Conservation (phyloP, 2,113 vertebrate genomes). For the Atrichornis clamosus region DNA sequence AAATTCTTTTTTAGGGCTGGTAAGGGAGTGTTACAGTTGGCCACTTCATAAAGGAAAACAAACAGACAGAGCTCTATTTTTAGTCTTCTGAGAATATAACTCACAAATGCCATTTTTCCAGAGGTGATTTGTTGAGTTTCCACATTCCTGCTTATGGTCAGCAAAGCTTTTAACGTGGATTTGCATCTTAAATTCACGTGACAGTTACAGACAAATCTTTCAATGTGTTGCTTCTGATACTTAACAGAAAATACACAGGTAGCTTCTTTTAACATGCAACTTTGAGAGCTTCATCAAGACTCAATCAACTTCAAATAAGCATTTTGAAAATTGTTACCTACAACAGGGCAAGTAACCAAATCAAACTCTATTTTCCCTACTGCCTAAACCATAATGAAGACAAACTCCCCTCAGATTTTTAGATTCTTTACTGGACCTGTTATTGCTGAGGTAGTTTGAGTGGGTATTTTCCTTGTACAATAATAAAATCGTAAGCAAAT, state of each 20-base stretch:
- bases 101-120: not conserved
- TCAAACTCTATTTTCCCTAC: not conserved
- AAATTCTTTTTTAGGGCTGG: conserved; percentile 10
- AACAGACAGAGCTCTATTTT: not conserved
- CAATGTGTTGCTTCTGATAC: not conserved
- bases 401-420: not conserved
- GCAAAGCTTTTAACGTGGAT: not conserved
- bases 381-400: not conserved
- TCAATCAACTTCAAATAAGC: not conserved
- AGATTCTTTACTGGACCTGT: not conserved
- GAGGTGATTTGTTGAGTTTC: not conserved
- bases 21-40: not conserved
- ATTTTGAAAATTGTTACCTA: not conserved
- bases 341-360: not conserved
- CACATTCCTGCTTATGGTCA: not conserved
- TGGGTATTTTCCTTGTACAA: not conserved
- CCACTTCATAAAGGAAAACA: not conserved
- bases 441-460: not conserved
- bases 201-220: not conserved
- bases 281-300: not conserved
- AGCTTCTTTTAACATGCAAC: not conserved
- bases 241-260: not conserved
- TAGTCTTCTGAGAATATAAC: not conserved
- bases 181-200: not conserved
- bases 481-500: not conserved